Evolutionary conservation across 2,797 vertebrate species (phyloP), one percentile per base, ranked within the genome.

Genomic region (Ispidina picta): DNA sequence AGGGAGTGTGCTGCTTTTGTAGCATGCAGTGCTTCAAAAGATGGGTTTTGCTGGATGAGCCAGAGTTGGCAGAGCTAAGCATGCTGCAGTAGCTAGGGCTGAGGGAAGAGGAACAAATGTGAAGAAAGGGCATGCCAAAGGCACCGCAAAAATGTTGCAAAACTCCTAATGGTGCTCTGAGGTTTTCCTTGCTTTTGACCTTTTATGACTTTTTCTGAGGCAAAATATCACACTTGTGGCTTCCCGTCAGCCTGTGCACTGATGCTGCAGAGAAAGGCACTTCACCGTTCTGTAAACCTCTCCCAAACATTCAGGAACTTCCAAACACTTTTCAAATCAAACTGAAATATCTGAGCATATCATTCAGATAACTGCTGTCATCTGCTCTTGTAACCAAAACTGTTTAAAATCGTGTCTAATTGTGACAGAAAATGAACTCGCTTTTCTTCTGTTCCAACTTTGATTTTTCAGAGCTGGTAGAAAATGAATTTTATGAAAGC

Each of bases 21-120:
- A 22, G 39, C 0, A 5, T 1, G 7, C 7, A 3, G 33, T 18
- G 54, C 93, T 71, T 58, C 3, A 2, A 31, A 41, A 63, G 60
- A 56, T 1, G 1, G 51, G 66, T 58, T 54, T 39, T 8, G 56
- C 83, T 0, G 44, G 76, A 51, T 21, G 65, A 62, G 65, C 49
- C 0, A 20, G 33, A 37, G 15, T 29, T 48, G 81, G 69, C 89
- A 62, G 64, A 33, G 59, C 22, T 6, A 43, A 49, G n/a, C 0
- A 0, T 0, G 2, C 81, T 31, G 46, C 0, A 1, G 52, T 35
- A 58, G 69, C n/a, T 81, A 15, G 48, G 28, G 44, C 68, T 7
- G 9, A 60, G 49, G 48, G 41, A 48, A 46, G 29, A 83, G 79
- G 4, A 37, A 6, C 31, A 51, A 88, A 46, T 9, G 29, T 60